phyloP scores from a whole-genome alignment of 2,888 invertebrate genomes.

The Chalcis sispes region DNA sequence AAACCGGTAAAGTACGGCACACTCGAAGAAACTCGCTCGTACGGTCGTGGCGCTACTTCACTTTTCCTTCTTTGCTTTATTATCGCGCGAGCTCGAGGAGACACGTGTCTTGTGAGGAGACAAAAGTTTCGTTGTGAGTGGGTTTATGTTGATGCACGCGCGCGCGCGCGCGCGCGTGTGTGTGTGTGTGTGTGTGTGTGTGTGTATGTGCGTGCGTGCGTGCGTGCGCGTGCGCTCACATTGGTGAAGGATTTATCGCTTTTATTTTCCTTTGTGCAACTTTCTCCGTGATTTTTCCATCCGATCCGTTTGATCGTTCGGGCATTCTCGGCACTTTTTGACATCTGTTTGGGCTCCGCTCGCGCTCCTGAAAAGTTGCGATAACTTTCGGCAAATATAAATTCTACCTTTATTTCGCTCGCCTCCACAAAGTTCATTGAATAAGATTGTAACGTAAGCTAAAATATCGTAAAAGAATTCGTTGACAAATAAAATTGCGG shows the following conservation, averaged over 20 bases:
- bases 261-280: conserved; percentile 30
- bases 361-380: not conserved
- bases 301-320: conserved; percentile 42
- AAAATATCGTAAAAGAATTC: too few species aligned
- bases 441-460: too few species aligned
- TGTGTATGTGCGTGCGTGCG: not conserved
- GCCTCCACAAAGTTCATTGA: not conserved
- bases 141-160: not conserved
- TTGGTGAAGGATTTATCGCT: conserved; percentile 32
- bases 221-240: not conserved
- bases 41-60: not conserved
- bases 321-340: conserved; percentile 15
- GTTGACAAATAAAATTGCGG: too few species aligned
- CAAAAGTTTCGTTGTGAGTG: too few species aligned
- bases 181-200: not conserved
- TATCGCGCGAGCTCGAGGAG: too few species aligned
- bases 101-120: too few species aligned
- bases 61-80: conserved; percentile 26
- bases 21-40: not conserved
- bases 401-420: not conserved
- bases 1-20: conserved; percentile 19
- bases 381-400: conserved; percentile 38
- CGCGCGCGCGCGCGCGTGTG: not conserved
- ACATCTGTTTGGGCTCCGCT: conserved; percentile 29
- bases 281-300: conserved; percentile 17